Evolutionary conservation across 2,888 invertebrate species (phyloP), one percentile per base, ranked within the genome.

Genomic region (Eretmocerus hayati): DNA sequence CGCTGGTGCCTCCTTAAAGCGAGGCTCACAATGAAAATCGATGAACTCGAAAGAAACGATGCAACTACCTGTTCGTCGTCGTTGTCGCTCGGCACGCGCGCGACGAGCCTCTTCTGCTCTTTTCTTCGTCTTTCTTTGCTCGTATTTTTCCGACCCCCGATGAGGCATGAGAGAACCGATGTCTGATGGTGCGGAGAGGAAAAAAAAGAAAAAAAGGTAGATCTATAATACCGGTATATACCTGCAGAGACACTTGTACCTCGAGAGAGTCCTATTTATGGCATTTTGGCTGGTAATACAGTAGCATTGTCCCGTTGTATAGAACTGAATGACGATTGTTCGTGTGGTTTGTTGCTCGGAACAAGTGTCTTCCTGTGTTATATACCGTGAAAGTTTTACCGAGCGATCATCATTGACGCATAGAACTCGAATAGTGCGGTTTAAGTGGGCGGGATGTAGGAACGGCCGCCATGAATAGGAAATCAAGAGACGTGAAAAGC

Each of bases 1-100:
- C n/a, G n/a, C n/a, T n/a, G n/a, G n/a, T n/a, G n/a, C n/a, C n/a
- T n/a, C n/a, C n/a, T n/a, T n/a, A n/a, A n/a, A n/a, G 56, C 16
- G 36, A 20, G 18, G 9, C 58, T 56, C 53, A 53, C 58, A 51
- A 56, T 55, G 50, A 49, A 46, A 46, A 54, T 45, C 48, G 57
- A 51, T 56, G 61, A 56, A 52, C 46, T 32, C 16, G 43, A n/a
- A 54, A 50, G 57, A n/a, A 57, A 58, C 60, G 62, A 58, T 61
- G 59, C 53, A 50, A 53, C 53, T 50, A 53, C 53, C 53, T 53
- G 53, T 53, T 53, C 46, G 50, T 38, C 39, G 39, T 47, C 53
- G 50, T n/a, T n/a, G n/a, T n/a, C 53, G 50, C 59, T 56, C 54
- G 32, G 20, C 46, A 32, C 38, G 40, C 33, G 16, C 45, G 42